Evolutionary conservation across 1,140 invertebrate genomes (phyloP).

Genomic region (Penaeus indicus): DNA sequence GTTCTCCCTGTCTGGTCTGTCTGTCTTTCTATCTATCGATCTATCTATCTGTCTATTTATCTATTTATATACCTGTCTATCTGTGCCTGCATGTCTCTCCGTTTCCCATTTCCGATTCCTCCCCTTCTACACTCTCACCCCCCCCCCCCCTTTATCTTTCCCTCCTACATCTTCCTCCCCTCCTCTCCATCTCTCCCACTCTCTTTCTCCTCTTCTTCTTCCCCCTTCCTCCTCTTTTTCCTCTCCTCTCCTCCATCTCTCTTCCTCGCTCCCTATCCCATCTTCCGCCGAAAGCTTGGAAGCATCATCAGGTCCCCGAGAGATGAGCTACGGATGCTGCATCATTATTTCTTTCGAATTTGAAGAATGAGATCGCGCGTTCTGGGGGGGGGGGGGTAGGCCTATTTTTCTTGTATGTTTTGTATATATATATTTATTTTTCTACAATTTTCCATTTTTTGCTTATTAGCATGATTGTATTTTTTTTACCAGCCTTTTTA

Average conservation of each 20-base stretch:
- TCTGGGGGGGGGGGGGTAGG: too few species aligned
- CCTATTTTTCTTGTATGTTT: too few species aligned
- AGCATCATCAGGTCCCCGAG: too few species aligned
- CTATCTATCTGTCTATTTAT: too few species aligned
- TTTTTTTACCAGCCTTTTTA: too few species aligned
- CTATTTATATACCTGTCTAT: too few species aligned
- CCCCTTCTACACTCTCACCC: background rate
- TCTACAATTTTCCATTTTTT: too few species aligned
- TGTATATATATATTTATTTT: too few species aligned
- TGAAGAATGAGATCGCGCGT: background rate
- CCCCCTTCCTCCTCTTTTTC: background rate
- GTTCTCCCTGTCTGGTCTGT: background rate
- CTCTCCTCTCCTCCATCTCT: background rate
- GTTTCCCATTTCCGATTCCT: background rate
- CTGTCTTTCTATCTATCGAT: too few species aligned
- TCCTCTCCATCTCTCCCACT: background rate
- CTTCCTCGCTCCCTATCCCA: constrained; percentile 31
- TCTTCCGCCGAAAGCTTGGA: background rate
- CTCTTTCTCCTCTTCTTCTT: background rate
- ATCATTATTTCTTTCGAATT: background rate
- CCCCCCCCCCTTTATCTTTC: background rate
- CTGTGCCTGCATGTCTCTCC: too few species aligned
- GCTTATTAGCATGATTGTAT: too few species aligned
- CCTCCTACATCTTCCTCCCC: background rate
- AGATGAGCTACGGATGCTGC: too few species aligned